phyloP scores from a whole-genome alignment of 1,140 invertebrate genomes.

The Polypedilum vanderplanki region DNA sequence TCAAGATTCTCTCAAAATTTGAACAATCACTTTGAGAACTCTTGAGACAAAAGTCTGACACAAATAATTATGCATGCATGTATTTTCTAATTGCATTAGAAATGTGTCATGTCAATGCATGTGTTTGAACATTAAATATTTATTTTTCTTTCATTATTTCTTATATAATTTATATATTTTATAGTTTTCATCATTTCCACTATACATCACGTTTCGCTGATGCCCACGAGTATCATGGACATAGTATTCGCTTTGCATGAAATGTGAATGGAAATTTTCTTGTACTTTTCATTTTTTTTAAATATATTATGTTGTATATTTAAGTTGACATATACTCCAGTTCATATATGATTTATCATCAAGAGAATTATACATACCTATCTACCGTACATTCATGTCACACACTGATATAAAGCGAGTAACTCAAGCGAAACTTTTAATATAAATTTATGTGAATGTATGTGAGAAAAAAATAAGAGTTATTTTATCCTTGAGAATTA shows the following conservation, averaged over 20 bases:
- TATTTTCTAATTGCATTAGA: no score
- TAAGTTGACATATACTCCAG: background rate
- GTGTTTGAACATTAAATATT: background rate
- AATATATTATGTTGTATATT: background rate
- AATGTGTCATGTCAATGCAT: no score
- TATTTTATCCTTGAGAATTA: background rate
- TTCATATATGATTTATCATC: slow-evolving; percentile 6
- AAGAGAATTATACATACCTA: no score
- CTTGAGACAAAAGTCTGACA: no score
- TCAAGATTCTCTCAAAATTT: no score
- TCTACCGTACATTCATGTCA: background rate
- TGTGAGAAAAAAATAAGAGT: background rate
- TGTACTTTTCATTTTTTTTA: background rate
- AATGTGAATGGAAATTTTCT: background rate
- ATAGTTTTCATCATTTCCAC: slow-evolving; percentile 2
- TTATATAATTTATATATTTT: background rate
- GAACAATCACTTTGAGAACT: no score
- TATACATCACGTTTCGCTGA: slow-evolving; percentile 1
- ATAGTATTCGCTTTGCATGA: slow-evolving; percentile 19
- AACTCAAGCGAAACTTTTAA: no score
- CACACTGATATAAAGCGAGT: no score
- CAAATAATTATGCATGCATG: no score
- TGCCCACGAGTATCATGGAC: background rate
- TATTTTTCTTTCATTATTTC: background rate
- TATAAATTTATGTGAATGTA: no score